A percentile compares a stretch with the other conserved stretches of the same genome.
Conservation (phyloP, 1,140 invertebrate species). For the Notospermus geniculatus region DNA sequence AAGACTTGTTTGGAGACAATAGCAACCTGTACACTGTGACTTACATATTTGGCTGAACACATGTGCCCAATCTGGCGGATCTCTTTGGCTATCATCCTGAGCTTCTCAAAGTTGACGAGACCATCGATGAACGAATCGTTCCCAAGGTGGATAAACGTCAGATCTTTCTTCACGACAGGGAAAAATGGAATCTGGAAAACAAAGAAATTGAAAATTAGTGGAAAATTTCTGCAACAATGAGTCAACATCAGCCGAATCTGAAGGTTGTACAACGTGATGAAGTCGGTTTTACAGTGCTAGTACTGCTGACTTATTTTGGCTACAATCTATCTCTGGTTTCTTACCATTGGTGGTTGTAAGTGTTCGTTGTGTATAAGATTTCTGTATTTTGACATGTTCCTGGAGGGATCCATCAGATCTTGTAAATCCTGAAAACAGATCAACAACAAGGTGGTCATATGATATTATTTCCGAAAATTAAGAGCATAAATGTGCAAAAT, state of each 20-base stretch:
- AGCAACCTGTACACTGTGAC: no score
- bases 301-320: no score
- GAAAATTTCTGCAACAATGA: background rate
- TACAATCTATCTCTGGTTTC: no score
- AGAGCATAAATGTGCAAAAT: no score
- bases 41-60: constrained; percentile 81
- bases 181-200: constrained; percentile 74
- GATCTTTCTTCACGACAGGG: constrained; percentile 74
- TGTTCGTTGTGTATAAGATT: constrained; percentile 86
- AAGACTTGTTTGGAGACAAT: no score
- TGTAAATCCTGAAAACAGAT: constrained; percentile 68
- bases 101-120: constrained; percentile 94
- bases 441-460: no score
- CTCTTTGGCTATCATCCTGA: constrained; percentile 98
- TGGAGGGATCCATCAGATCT: constrained; percentile 93
- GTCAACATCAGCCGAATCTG: background rate
- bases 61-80: constrained; percentile 88
- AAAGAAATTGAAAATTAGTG: constrained; percentile 6
- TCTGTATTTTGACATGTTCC: constrained; percentile 98
- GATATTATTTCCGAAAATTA: no score
- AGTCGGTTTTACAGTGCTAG: no score
- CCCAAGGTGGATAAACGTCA: constrained; percentile 96
- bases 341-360: constrained; percentile 74
- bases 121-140: constrained; percentile 92
- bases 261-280: no score